These are phyloP conservation scores for Craniophora ligustri DNA, from an alignment of 2,888 invertebrate species.

Conservation along the genomic window DNA sequence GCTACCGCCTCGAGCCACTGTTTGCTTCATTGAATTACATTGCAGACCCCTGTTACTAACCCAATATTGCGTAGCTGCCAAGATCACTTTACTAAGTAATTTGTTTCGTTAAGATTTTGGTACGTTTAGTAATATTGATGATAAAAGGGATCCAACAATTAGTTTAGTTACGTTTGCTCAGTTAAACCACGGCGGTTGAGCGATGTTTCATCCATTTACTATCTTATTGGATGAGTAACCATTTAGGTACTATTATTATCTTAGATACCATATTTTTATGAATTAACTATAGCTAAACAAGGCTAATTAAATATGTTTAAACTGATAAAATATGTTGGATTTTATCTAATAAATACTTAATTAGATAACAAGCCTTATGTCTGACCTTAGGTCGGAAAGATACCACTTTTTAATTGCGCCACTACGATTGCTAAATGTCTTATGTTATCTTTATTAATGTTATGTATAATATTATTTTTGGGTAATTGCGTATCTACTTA, in stretches of 20 bases:
- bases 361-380: no score
- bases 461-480: no score
- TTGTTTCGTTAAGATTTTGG: conserved; percentile 53
- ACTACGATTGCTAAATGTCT: no score
- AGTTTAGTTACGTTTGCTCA: conserved; percentile 34
- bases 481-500: no score
- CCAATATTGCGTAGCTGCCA: conserved; percentile 53
- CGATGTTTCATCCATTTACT: conserved; percentile 22
- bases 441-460: no score
- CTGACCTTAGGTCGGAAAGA: no score
- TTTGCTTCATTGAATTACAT: conserved; percentile 63
- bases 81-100: conserved; percentile 54
- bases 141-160: conserved; percentile 46
- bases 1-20: conserved; percentile 39
- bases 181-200: conserved; percentile 15
- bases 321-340: no score
- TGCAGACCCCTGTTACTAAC: conserved; percentile 46
- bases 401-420: no score
- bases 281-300: no score
- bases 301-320: no score
- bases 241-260: neutral
- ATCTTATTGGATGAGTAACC: conserved; percentile 33
- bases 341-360: no score
- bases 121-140: conserved; percentile 45
- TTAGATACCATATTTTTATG: no score